Evolutionary conservation across 2,113 vertebrate genomes (phyloP).

Genomic region (Mirza zaza): DNA sequence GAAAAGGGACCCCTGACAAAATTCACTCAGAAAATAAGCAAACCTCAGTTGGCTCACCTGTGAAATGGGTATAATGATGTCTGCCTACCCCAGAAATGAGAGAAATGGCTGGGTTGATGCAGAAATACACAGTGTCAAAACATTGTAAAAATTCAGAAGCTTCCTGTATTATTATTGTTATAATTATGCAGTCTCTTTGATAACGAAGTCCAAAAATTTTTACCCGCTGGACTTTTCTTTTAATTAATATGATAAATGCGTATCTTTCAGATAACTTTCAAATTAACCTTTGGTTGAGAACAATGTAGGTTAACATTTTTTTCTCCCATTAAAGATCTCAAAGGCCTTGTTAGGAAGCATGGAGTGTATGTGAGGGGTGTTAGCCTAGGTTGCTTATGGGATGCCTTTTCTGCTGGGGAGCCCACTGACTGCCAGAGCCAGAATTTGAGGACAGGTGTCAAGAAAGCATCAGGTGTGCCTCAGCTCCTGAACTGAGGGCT

Average conservation of each 20-base stretch:
- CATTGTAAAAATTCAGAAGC: background rate
- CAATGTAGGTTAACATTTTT: background rate
- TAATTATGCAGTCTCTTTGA: background rate
- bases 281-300: constrained; percentile 56
- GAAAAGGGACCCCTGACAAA: background rate
- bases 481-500: background rate
- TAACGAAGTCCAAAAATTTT: background rate
- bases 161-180: background rate
- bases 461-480: background rate
- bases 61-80: background rate
- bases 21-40: background rate
- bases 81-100: background rate
- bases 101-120: background rate
- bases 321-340: background rate
- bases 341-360: constrained; percentile 2
- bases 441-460: background rate
- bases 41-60: background rate
- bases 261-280: constrained; percentile 31
- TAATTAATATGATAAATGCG: constrained; percentile 14
- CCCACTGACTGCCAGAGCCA: background rate
- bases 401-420: background rate
- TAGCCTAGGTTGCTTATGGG: background rate
- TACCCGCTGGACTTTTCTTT: constrained; percentile 46
- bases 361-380: background rate
- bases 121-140: background rate